Evolutionary conservation across 2,113 vertebrate genomes (phyloP).

Genomic region (Nymphicus hollandicus): DNA sequence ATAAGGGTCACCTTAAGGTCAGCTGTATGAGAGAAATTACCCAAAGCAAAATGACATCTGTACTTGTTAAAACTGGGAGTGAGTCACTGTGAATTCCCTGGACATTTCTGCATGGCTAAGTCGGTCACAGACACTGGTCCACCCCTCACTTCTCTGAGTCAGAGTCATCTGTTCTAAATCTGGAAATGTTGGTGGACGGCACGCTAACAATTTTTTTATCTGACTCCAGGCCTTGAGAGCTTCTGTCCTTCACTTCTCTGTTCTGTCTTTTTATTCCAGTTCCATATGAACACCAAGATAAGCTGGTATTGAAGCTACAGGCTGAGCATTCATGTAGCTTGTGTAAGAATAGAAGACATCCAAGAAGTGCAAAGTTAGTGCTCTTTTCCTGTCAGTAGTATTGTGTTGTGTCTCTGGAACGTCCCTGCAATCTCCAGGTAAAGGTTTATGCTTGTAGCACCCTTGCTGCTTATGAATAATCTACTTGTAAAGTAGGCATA

Average conservation of each 20-base stretch:
- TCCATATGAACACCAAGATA: not conserved
- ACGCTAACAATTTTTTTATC: not conserved
- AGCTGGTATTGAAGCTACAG: not conserved
- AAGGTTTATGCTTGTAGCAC: not conserved
- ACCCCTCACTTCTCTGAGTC: not conserved
- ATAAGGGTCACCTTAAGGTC: not conserved
- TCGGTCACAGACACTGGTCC: not conserved
- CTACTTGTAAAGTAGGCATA: not conserved
- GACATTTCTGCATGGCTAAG: not conserved
- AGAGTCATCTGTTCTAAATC: not conserved
- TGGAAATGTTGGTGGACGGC: not conserved
- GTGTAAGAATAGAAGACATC: not conserved
- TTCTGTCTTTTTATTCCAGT: not conserved
- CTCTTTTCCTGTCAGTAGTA: not conserved
- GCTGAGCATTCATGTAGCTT: not conserved
- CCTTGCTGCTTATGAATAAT: not conserved
- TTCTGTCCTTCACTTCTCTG: not conserved
- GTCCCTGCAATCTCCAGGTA: not conserved
- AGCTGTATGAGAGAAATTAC: not conserved
- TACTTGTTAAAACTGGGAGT: not conserved
- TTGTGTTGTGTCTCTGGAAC: not conserved
- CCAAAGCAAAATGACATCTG: not conserved
- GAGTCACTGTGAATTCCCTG: not conserved
- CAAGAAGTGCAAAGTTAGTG: not conserved
- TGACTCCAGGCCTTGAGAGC: not conserved